Percentiles rank a stretch among this genome's conserved stretches.
phyloP scores from a whole-genome alignment of 2,888 invertebrate species.

The Cenopis cana region DNA sequence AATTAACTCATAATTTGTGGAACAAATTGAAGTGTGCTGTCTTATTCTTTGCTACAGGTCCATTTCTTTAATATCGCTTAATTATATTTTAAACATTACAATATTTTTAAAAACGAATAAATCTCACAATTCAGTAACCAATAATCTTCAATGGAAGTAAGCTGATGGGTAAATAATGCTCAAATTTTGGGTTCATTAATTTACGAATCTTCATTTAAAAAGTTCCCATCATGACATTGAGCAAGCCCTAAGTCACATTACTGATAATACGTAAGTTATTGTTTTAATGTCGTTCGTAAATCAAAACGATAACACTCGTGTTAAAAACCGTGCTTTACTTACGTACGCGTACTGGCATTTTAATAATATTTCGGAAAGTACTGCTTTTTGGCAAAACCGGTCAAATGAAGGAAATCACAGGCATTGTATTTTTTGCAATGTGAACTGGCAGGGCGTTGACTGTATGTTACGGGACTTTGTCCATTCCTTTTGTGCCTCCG shows the following conservation, averaged over 20 bases:
- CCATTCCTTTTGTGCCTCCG: conserved; percentile 7
- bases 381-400: conserved; percentile 28
- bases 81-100: conserved; percentile 9
- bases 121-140: neutral
- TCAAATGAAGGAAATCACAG: conserved; percentile 26
- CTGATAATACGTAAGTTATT: neutral
- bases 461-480: conserved; percentile 25
- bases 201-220: neutral
- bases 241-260: neutral
- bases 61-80: neutral
- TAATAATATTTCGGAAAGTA: neutral
- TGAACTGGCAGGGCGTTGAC: conserved; percentile 30
- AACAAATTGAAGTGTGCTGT: neutral
- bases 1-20: neutral
- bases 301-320: neutral
- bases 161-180: neutral
- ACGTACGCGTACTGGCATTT: neutral
- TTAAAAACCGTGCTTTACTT: neutral
- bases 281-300: neutral
- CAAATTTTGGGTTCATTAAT: neutral
- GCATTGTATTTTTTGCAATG: conserved; percentile 1
- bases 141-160: neutral
- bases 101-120: neutral
- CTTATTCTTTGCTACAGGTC: neutral
- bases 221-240: neutral